Evolutionary conservation across 2,113 vertebrate genomes (phyloP), one percentile per base, ranked within the genome.

Genomic region (Hydrolagus affinis): DNA sequence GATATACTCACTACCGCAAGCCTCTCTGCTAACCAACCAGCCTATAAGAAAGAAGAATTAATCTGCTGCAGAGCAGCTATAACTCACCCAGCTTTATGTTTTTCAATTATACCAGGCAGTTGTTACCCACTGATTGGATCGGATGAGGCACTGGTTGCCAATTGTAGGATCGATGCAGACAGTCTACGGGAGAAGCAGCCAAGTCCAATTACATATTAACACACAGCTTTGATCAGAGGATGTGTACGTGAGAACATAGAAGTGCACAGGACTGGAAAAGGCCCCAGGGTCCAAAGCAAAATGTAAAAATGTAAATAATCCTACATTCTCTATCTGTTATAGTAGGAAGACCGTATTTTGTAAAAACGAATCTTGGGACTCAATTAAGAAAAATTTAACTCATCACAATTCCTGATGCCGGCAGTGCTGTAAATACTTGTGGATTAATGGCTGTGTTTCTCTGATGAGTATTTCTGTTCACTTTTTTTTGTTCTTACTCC

Each of bases 31-130:
- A 78, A 60, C n/a, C 75, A 78, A 60, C 56, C n/a, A 23, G 60
- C n/a, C 14, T 17, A 44, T 23, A 60, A 78, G 32, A 60, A 78
- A n/a, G n/a, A 30, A 60, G 60, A 78, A 59, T 78, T 30, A 78
- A 25, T 78, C 60, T 60, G 57, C 57, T 60, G n/a, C 56, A 15
- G 60, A 19, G 56, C 19, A 60, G 57, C 75, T 59, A 78, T 60
- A 78, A 77, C 17, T 25, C 75, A 77, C 57, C 10, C 74, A 77
- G 44, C 10, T 57, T 77, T 77, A 6, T 77, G 30, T 77, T 77
- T 76, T 77, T 60, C 75, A 77, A 77, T 59, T n/a, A 77, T 12
- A n/a, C 56, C 60, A 8, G 57, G 75, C 25, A 60, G 25, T 78
- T 78, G 75, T 12, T 60, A 25, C 25, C 23, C 57, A 78, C n/a